Conservation (phyloP, 2,113 vertebrate species). For the Tyrannus savana region DNA sequence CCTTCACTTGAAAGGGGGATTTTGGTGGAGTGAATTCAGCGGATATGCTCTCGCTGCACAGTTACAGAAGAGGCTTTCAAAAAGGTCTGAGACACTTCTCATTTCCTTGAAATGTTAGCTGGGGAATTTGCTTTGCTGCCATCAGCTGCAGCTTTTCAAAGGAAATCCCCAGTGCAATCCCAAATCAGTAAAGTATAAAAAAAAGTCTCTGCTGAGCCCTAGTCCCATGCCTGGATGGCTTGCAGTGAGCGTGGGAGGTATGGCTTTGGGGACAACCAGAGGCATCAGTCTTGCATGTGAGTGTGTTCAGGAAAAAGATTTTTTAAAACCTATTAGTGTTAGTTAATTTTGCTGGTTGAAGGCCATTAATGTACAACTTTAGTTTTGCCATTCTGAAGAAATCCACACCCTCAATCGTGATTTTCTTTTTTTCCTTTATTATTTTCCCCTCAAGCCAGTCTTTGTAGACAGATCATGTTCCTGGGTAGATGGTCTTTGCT, state of each 20-base stretch:
- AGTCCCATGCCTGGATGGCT: accelerated
- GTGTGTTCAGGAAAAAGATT: accelerated
- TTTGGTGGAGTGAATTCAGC: background rate
- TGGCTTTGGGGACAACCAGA: background rate
- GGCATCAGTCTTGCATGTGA: accelerated
- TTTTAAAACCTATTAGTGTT: accelerated
- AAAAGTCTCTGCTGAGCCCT: background rate
- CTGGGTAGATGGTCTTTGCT: background rate
- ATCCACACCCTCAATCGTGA: accelerated
- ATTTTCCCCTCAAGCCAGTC: background rate
- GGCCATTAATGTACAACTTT: background rate
- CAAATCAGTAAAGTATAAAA: background rate
- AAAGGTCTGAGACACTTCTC: background rate
- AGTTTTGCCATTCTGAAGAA: background rate
- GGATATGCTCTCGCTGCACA: background rate
- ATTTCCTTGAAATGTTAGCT: slow-evolving; percentile 34
- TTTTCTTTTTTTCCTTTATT: background rate
- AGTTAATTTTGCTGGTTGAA: background rate
- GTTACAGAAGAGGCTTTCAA: background rate
- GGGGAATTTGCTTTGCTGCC: background rate
- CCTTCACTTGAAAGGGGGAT: background rate
- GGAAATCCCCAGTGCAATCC: background rate
- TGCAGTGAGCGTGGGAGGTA: background rate
- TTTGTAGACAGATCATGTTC: accelerated
- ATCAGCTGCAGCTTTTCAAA: background rate